Evolutionary conservation across 1,140 invertebrate genomes (phyloP).

Genomic region (Diorhabda sublineata): DNA sequence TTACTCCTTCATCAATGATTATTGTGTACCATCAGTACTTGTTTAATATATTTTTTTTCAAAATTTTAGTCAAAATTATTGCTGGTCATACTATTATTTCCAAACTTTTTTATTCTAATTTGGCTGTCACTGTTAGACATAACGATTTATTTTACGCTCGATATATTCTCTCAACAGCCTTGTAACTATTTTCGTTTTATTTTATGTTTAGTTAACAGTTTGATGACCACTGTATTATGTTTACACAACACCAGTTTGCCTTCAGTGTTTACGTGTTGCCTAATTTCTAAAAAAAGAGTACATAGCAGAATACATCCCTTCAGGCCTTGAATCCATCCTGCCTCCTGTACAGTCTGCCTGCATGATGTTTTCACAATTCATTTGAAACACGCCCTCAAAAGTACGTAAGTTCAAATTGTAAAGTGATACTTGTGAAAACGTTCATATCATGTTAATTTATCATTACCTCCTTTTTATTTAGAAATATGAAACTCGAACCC

Average conservation of each 20-base stretch:
- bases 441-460: slow-evolving; percentile 6
- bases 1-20: slow-evolving; percentile 17
- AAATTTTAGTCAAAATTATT: slow-evolving; percentile 15
- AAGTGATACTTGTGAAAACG: slow-evolving; percentile 5
- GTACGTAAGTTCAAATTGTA: slow-evolving; percentile 21
- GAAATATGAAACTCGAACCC: slow-evolving; percentile 64
- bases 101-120: slow-evolving; percentile 2
- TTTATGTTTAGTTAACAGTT: slow-evolving; percentile 14
- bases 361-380: slow-evolving; percentile 19
- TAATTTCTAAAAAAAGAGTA: slow-evolving; percentile 20
- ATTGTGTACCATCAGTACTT: background rate
- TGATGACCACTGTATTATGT: slow-evolving; percentile 27
- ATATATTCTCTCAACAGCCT: slow-evolving; percentile 17
- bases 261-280: slow-evolving; percentile 31
- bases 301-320: slow-evolving; percentile 26
- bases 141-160: slow-evolving; percentile 19
- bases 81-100: slow-evolving; percentile 3
- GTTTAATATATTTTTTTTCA: background rate
- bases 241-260: slow-evolving; percentile 29
- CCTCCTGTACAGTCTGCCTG: slow-evolving; percentile 3
- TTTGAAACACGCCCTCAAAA: slow-evolving; percentile 27
- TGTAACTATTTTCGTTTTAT: slow-evolving; percentile 19
- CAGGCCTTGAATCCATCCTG: slow-evolving; percentile 29
- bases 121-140: slow-evolving; percentile 1
- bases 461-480: slow-evolving; percentile 25